These are phyloP conservation scores for Lacerta viridis DNA, from an alignment of 2,797 vertebrate species.

Conservation along the genomic window DNA sequence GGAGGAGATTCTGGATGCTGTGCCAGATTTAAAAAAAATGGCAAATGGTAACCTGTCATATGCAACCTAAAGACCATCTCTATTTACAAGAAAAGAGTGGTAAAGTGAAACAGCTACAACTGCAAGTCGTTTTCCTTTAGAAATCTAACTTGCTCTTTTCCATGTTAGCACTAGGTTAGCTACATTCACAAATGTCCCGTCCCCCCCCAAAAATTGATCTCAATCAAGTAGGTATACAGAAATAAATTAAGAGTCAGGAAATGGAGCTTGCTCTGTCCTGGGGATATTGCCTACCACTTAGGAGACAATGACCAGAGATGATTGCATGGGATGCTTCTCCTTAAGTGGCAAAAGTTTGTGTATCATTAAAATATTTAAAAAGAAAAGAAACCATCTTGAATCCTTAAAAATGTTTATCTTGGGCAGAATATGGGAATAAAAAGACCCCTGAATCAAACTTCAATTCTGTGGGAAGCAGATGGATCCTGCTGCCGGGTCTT, in stretches of 20 bases:
- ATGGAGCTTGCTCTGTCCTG: background rate
- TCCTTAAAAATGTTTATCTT: slow-evolving; percentile 62
- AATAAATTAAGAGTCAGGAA: slow-evolving; percentile 12
- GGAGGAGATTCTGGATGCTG: background rate
- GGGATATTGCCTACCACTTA: background rate
- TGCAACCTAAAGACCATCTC: background rate
- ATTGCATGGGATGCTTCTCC: slow-evolving; percentile 16
- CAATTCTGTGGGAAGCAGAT: slow-evolving; percentile 55
- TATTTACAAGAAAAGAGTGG: background rate
- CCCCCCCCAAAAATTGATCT: too few species aligned
- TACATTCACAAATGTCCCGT: background rate
- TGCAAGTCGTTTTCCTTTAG: slow-evolving; percentile 11
- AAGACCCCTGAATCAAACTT: slow-evolving; percentile 17
- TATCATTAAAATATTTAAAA: slow-evolving; percentile 21
- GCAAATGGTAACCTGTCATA: background rate
- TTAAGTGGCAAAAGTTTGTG: background rate
- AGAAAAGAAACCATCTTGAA: slow-evolving; percentile 6
- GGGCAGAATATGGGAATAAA: slow-evolving; percentile 26
- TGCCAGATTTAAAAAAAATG: background rate
- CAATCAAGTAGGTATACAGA: background rate
- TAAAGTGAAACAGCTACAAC: background rate
- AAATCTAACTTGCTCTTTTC: background rate
- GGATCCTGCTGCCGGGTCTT: slow-evolving; percentile 73
- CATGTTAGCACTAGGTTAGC: background rate
- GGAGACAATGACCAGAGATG: slow-evolving; percentile 1